Base-by-base conservation (phyloP, 2,888 invertebrate genomes). In the Synanthedon andrenaeformis region DNA sequence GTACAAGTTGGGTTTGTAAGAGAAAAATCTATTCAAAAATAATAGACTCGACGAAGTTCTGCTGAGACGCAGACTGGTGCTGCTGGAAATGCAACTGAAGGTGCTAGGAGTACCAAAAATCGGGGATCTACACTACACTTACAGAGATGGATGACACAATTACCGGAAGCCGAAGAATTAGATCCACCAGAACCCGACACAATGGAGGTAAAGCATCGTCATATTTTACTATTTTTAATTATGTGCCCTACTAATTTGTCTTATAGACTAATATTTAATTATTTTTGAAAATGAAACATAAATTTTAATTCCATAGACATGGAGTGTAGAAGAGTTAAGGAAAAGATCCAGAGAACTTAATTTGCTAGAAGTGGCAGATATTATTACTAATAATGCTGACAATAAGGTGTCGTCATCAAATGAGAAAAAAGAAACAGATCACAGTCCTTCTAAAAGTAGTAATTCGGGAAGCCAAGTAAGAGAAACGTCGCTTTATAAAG, bases 121-220 rank as follows among this genome's bases (percentile, higher is more conserved):
- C 91, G 91, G 72, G 92, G 92, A 13, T 93, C 92, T 54, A 93
- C 93, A 1, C 74, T 93, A 52, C 94, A 94, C 65, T 81, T 94
- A 60, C 93, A 93, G 59, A 91, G 93, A 66, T 94, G 94, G 94
- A 94, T 94, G 92, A 93, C 92, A 56, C 92, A 93, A 4, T 90
- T 93, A 57, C 88, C 93, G 52, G 92, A 92, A 59, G 85, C 89
- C 51, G 89, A 90, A 59, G 87, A 87, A 54, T 59, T 86, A 63
- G 87, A 87, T 56, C 83, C 83, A 17, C 83, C 83, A 12, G 90
- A 91, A 69, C 81, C 89, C 3, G 87, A 90, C 51, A 23, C 4
- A 6, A 87, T 89, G 69, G 91, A 91, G 80, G 89, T 87, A 63
- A 54, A 11, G 14, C 19, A 41, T 41, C 13, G 4, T 45, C 23